Evolutionary conservation across 2,888 invertebrate genomes (phyloP).

Genomic region (Drepana falcataria): DNA sequence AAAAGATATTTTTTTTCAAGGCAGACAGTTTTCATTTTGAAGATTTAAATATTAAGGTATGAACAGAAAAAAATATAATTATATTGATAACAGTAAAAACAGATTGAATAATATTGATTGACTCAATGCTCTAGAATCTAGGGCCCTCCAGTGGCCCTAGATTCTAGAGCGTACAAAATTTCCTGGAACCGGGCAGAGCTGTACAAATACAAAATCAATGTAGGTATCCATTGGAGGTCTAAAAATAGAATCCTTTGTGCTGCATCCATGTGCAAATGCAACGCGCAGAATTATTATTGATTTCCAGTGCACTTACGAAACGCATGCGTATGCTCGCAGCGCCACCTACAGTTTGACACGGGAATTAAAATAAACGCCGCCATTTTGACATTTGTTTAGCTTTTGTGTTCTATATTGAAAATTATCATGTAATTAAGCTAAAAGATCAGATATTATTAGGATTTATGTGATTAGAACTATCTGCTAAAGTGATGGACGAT

Average conservation of each 20-base stretch:
- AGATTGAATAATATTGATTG: no score
- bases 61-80: no score
- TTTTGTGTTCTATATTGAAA: slow-evolving; percentile 64
- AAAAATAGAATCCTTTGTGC: slow-evolving; percentile 1
- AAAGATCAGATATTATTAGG: slow-evolving; percentile 31
- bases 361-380: slow-evolving; percentile 60
- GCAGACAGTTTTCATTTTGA: no score
- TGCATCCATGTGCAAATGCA: background rate
- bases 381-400: slow-evolving; percentile 80
- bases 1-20: no score
- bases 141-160: no score
- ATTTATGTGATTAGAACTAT: slow-evolving; percentile 34
- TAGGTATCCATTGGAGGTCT: background rate
- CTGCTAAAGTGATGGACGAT: slow-evolving; percentile 24
- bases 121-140: no score
- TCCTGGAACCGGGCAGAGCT: background rate
- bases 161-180: background rate
- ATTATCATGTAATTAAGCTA: slow-evolving; percentile 55
- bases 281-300: slow-evolving; percentile 30
- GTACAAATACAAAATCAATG: background rate
- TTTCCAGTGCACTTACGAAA: slow-evolving; percentile 44
- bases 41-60: no score
- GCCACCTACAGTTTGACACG: slow-evolving; percentile 54
- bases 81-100: no score
- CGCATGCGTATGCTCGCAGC: slow-evolving; percentile 60